Percentiles rank a stretch among this genome's conserved stretches.
Evolutionary conservation across 2,888 invertebrate genomes (phyloP).

Genomic region (Latrodectus elegans): DNA sequence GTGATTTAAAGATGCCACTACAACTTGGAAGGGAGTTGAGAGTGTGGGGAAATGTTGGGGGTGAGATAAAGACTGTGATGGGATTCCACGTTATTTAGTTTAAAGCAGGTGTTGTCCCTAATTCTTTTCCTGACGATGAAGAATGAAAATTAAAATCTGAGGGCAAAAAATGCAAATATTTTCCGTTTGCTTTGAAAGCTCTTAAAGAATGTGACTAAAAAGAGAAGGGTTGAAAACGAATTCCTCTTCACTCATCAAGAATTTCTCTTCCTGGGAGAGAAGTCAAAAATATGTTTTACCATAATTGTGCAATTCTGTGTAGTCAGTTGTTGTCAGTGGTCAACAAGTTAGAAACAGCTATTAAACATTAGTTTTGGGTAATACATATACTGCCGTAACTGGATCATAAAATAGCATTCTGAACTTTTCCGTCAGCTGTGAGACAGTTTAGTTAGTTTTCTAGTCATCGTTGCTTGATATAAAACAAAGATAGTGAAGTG

Average conservation of each 20-base stretch:
- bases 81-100: constrained; percentile 41
- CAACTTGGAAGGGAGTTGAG: neutral
- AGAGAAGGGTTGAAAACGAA: constrained; percentile 32
- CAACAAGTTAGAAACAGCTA: neutral
- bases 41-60: neutral
- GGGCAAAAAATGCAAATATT: constrained; percentile 51
- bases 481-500: too few relatives aligned
- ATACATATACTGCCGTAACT: too few relatives aligned
- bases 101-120: constrained; percentile 59
- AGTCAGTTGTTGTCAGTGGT: constrained; percentile 29
- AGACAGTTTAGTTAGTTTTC: too few relatives aligned
- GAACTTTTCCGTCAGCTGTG: too few relatives aligned
- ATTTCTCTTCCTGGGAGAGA: constrained; percentile 12
- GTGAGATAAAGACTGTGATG: neutral
- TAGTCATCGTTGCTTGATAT: too few relatives aligned
- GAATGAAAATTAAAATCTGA: constrained; percentile 64
- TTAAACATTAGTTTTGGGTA: too few relatives aligned
- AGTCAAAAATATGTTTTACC: constrained; percentile 50
- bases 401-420: too few relatives aligned
- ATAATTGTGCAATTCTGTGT: constrained; percentile 50
- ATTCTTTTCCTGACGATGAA: constrained; percentile 58
- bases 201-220: constrained; percentile 49
- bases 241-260: constrained; percentile 54
- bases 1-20: constrained; percentile 37
- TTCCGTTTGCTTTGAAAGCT: constrained; percentile 54